Conservation (phyloP, 2,888 invertebrate genomes). For the Chrysomela aeneicollis region DNA sequence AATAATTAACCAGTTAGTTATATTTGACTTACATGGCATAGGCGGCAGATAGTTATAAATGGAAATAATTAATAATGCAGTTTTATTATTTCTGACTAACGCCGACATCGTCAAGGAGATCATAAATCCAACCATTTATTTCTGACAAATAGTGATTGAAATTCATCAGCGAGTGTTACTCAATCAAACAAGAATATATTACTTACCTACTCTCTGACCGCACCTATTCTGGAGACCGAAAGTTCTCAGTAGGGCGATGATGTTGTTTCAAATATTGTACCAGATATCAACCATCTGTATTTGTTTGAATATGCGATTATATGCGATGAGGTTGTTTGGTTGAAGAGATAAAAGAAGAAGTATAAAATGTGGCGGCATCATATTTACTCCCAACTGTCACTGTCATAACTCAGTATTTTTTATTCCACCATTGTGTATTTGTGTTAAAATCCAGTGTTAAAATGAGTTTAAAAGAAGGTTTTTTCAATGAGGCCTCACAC, state of each 20-base stretch:
- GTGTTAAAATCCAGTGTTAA: too few relatives aligned
- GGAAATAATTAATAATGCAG: slow-evolving; percentile 5
- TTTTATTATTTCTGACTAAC: slow-evolving; percentile 5
- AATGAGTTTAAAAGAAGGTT: too few relatives aligned
- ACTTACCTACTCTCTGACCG: background rate
- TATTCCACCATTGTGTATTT: too few relatives aligned
- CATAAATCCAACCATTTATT: background rate
- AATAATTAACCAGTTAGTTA: slow-evolving; percentile 1
- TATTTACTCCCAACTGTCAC: too few relatives aligned
- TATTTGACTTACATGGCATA: slow-evolving; percentile 4
- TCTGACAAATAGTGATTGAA: slow-evolving; percentile 1
- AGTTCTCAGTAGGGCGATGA: background rate
- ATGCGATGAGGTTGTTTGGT: too few relatives aligned
- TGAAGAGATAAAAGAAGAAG: too few relatives aligned
- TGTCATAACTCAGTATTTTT: too few relatives aligned
- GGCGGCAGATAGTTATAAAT: background rate
- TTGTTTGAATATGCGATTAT: too few relatives aligned
- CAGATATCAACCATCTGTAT: too few relatives aligned
- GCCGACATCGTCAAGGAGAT: slow-evolving; percentile 2
- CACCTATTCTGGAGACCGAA: background rate
- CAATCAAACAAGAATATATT: background rate
- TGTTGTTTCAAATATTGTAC: too few relatives aligned
- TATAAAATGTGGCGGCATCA: too few relatives aligned
- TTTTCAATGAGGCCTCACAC: too few relatives aligned
- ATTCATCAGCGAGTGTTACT: background rate